Conservation (phyloP, 2,797 vertebrate species). For the Alcedo quadribrachys region DNA sequence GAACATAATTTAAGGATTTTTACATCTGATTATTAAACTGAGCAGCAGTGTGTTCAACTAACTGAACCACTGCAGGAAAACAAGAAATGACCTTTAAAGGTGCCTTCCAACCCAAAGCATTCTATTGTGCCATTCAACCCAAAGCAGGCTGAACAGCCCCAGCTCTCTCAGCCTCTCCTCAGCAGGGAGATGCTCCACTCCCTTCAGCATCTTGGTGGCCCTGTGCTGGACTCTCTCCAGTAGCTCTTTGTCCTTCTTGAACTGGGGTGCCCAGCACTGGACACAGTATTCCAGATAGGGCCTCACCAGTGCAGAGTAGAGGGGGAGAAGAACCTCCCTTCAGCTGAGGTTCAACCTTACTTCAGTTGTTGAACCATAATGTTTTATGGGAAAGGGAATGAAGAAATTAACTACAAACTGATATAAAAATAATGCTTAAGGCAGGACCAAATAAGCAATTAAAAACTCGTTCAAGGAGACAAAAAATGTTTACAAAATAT, state of each 20-base stretch:
- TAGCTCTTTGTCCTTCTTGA: no score
- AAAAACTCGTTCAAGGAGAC: background rate
- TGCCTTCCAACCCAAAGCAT: background rate
- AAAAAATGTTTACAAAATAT: background rate
- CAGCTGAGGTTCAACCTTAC: no score
- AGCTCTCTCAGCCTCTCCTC: no score
- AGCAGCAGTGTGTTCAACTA: background rate
- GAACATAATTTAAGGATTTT: background rate
- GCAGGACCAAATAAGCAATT: background rate
- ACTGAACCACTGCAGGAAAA: background rate
- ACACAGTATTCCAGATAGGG: no score
- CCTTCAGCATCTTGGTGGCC: no score
- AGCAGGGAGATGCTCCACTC: no score
- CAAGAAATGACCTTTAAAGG: background rate
- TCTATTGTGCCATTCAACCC: no score
- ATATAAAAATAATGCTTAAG: slow-evolving; percentile 22
- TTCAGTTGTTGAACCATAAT: background rate
- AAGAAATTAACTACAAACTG: background rate
- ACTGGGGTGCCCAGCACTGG: no score
- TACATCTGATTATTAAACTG: background rate
- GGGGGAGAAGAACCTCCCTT: no score
- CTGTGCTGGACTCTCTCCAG: no score
- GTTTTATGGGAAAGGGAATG: background rate
- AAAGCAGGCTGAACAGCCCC: no score
- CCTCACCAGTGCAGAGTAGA: no score